Percentiles rank a stretch among this genome's conserved stretches.
phyloP scores from a whole-genome alignment of 2,797 vertebrate genomes.

The Chelon labrosus region DNA sequence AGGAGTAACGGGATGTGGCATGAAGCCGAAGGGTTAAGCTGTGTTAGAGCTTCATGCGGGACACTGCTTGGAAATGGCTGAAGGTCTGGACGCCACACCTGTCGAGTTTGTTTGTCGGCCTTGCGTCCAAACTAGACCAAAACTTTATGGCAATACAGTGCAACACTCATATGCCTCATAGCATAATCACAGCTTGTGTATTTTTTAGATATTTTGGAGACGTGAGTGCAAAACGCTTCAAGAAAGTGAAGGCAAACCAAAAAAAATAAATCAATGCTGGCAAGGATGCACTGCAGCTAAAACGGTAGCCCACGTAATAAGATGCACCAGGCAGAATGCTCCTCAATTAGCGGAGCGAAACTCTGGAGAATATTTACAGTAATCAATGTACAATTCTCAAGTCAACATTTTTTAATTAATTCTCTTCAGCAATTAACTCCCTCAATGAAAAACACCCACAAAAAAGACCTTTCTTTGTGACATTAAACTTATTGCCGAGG shows the following conservation, averaged over 20 bases:
- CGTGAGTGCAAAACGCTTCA: conserved; percentile 40
- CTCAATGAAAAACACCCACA: conserved; percentile 64
- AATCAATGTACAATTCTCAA: conserved; percentile 76
- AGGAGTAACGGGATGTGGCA: background rate
- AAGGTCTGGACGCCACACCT: no score
- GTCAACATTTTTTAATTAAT: conserved; percentile 75
- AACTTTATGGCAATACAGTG: background rate
- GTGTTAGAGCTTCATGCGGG: conserved; percentile 8
- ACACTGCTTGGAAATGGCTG: no score
- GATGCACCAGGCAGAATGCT: conserved; percentile 64
- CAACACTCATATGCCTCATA: background rate
- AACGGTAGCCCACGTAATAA: conserved; percentile 69
- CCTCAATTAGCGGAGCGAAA: conserved; percentile 68
- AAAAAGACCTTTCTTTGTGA: conserved; percentile 72
- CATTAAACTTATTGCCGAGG: conserved; percentile 66
- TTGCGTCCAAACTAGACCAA: no score
- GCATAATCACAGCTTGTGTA: conserved; percentile 28
- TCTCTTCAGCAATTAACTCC: conserved; percentile 76
- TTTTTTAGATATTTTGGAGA: conserved; percentile 45
- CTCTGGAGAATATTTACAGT: conserved; percentile 77
- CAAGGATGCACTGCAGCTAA: conserved; percentile 49
- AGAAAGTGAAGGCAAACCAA: conserved; percentile 48
- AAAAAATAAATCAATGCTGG: conserved; percentile 72
- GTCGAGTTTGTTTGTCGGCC: no score
- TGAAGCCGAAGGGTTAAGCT: conserved; percentile 40